Percentiles rank a stretch among this genome's conserved stretches.
Conservation (phyloP, 2,113 vertebrate species). For the Perognathus longimembris region DNA sequence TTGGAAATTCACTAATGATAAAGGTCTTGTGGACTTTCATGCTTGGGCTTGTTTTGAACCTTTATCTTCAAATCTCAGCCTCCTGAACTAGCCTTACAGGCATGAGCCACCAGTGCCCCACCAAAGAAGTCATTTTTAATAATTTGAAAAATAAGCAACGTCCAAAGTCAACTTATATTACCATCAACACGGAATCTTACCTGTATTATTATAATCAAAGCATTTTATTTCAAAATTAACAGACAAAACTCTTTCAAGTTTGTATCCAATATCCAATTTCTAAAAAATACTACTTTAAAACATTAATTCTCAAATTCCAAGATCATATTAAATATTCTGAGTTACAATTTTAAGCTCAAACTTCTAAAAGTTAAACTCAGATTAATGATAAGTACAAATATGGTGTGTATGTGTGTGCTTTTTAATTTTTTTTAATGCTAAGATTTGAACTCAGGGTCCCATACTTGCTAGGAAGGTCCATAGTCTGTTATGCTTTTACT, state of each 20-base stretch:
- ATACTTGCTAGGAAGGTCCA: too few species aligned
- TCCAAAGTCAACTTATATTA: neutral
- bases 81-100: too few species aligned
- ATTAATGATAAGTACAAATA: neutral
- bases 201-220: neutral
- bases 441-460: too few species aligned
- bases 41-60: too few species aligned
- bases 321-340: neutral
- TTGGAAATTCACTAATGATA: too few species aligned
- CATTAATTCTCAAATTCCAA: neutral
- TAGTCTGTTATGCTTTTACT: too few species aligned
- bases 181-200: neutral
- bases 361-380: neutral
- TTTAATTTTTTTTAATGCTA: too few species aligned
- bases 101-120: too few species aligned
- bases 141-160: neutral
- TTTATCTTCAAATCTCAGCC: too few species aligned
- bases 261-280: neutral
- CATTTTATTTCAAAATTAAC: neutral
- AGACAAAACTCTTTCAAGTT: conserved; percentile 23
- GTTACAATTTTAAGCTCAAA: conserved; percentile 7
- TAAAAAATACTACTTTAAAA: neutral
- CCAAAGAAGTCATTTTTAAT: too few species aligned
- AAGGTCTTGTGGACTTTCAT: too few species aligned
- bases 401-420: too few species aligned